These are phyloP conservation scores for Euplexia lucipara DNA, from an alignment of 2,888 invertebrate genomes.

Conservation along the genomic window DNA sequence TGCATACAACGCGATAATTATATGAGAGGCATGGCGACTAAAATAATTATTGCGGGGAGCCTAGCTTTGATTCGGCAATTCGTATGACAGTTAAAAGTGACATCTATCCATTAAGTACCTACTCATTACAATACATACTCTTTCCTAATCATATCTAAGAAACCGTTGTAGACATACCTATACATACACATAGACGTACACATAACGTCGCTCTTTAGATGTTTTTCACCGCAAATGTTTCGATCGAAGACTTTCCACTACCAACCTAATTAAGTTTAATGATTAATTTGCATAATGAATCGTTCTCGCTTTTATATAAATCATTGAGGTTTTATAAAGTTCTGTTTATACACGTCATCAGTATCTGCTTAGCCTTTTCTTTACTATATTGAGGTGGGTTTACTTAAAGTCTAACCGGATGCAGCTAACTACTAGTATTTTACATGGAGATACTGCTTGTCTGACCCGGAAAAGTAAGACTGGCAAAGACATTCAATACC, in stretches of 20 bases:
- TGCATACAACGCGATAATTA: slow-evolving; percentile 24
- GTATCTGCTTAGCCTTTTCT: too few relatives aligned
- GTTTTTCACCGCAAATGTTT: slow-evolving; percentile 38
- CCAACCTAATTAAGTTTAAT: slow-evolving; percentile 43
- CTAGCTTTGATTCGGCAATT: slow-evolving; percentile 1
- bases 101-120: slow-evolving; percentile 32
- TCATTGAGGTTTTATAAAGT: slow-evolving; percentile 34
- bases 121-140: slow-evolving; percentile 10
- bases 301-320: slow-evolving; percentile 45
- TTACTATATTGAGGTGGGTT: too few relatives aligned
- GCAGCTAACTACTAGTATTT: too few relatives aligned
- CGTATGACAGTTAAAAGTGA: neutral
- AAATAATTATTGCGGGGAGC: slow-evolving; percentile 18
- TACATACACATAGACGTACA: too few relatives aligned
- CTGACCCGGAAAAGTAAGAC: too few relatives aligned
- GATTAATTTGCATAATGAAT: slow-evolving; percentile 52
- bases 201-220: slow-evolving; percentile 7
- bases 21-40: slow-evolving; percentile 4
- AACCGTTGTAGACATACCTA: too few relatives aligned
- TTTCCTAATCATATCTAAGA: slow-evolving; percentile 7
- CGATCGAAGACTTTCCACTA: slow-evolving; percentile 42
- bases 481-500: too few relatives aligned
- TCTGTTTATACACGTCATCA: slow-evolving; percentile 24
- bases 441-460: too few relatives aligned
- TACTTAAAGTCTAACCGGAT: too few relatives aligned